phyloP scores from a whole-genome alignment of 2,113 vertebrate genomes.

The Psammodynastes pulverulentus region DNA sequence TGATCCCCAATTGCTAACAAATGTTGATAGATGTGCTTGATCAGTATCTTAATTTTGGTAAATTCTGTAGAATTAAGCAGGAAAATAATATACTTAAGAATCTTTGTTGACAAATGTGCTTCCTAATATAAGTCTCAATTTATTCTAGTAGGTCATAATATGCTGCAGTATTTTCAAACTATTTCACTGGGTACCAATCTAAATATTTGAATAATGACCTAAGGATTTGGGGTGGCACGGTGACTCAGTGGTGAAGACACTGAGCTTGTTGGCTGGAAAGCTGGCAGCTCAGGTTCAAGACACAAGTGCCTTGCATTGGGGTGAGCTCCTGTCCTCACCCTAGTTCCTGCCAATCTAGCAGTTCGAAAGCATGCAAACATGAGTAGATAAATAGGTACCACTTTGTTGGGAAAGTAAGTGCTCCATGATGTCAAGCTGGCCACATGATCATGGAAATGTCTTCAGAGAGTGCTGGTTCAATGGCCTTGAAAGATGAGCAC shows the following conservation, averaged over 20 bases:
- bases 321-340: background rate
- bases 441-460: background rate
- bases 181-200: conserved; percentile 35
- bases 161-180: background rate
- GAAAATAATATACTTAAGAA: background rate
- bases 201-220: conserved; percentile 17
- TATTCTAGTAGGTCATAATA: conserved; percentile 11
- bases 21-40: background rate
- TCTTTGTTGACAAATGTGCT: background rate
- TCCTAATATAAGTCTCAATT: background rate
- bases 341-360: background rate
- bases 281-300: background rate
- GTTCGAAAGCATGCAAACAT: background rate
- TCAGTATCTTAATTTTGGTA: background rate
- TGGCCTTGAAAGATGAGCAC: background rate
- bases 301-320: background rate
- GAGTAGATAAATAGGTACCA: background rate
- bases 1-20: background rate
- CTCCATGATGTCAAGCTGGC: background rate
- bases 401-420: background rate
- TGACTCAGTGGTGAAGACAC: background rate
- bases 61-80: background rate
- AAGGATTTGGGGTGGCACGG: background rate
- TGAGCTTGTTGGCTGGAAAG: background rate
- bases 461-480: background rate